Evolutionary conservation across 2,888 invertebrate species (phyloP), one percentile per base, ranked within the genome.

Genomic region (Drosophila leonis): DNA sequence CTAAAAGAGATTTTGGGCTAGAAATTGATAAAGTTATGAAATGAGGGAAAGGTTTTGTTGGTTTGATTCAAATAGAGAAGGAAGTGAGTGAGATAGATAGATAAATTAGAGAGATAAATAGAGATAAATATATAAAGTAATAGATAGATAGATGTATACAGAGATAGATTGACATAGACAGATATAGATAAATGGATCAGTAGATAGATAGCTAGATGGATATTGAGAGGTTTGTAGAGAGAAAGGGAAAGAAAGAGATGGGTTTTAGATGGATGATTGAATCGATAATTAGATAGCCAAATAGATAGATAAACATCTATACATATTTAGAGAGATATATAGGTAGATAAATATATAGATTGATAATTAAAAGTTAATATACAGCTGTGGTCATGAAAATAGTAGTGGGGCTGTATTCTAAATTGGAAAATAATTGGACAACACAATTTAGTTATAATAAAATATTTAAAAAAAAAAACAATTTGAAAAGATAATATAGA

Each of bases 21-120:
- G 33, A 52, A 54, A 54, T 54, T 39, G 54, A 39, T 9, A 24
- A 54, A 54, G 37, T 37, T 52, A 0, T 27, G 8, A 37, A n/a
- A 24, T 8, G 8, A 10, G 8, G 10, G 9, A 1, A 2, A 27
- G 8, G 13, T 24, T 44, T 20, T 18, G 41, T 41, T 41, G 18
- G 1, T 10, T 4, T 5, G 1, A 18, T 2, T 7, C 8, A 24
- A 44, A 13, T 7, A 8, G 4, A 24, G 5, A 3, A 35, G 13
- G 3, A 51, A 24, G 24, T 3, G 24, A n/a, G 24, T 9, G 20
- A 49, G 18, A 1, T 2, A 29, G 2, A n/a, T n/a, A 18, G 5
- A 27, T 12, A 12, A n/a, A 18, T 12, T 10, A n/a, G 1, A 29
- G 2, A 29, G 29, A 29, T 44, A 44, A 24, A 24, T 15, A 20